Evolutionary conservation across 2,888 invertebrate genomes (phyloP).

Genomic region (Heliconius cydno): DNA sequence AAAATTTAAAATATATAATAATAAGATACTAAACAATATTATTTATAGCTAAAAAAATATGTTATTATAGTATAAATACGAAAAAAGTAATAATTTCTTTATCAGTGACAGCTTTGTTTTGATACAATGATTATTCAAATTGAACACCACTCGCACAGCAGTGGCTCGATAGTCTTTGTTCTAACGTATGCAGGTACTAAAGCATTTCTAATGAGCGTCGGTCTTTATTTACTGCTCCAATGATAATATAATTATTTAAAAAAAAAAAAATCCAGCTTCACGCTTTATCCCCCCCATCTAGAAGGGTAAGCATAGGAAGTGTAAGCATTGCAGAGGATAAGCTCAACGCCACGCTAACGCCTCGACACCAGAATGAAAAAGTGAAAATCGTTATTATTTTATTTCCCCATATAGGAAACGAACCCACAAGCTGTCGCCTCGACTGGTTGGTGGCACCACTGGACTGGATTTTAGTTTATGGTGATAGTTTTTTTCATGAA

Average conservation of each 20-base stretch:
- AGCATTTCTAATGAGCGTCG: constrained; percentile 24
- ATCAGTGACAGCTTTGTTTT: neutral
- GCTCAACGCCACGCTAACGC: too few relatives aligned
- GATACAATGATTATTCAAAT: constrained; percentile 22
- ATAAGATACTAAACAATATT: neutral
- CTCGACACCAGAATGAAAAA: too few relatives aligned
- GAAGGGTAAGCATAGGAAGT: too few relatives aligned
- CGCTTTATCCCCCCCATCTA: too few relatives aligned
- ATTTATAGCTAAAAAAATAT: neutral
- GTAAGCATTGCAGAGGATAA: too few relatives aligned
- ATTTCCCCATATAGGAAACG: too few relatives aligned
- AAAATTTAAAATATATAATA: too few relatives aligned
- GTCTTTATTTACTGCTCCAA: constrained; percentile 10
- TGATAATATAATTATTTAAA: neutral
- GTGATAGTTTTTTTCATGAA: neutral
- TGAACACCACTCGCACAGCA: constrained; percentile 12
- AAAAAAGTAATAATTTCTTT: neutral
- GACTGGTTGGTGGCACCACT: too few relatives aligned
- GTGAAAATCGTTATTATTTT: too few relatives aligned
- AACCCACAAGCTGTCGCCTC: too few relatives aligned
- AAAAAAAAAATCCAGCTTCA: too few relatives aligned
- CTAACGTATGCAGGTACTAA: constrained; percentile 21
- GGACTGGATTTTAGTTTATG: neutral
- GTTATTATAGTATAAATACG: neutral
- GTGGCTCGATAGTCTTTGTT: constrained; percentile 25